Evolutionary conservation across 1,140 invertebrate species (phyloP).

Genomic region (Heliconius congener): DNA sequence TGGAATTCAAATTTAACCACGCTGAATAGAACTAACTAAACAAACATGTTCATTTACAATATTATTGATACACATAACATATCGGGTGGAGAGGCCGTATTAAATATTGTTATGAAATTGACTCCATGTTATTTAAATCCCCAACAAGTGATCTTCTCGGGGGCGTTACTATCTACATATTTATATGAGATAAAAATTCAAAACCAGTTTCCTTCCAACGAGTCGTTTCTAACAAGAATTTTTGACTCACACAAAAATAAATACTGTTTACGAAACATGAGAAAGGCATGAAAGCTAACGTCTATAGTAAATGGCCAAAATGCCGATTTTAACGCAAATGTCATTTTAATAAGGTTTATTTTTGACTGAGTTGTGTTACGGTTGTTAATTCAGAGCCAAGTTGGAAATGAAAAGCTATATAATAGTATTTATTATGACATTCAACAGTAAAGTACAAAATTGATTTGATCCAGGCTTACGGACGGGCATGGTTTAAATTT

Average conservation of each 20-base stretch:
- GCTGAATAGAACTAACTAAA: too few relatives aligned
- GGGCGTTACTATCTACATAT: constrained; percentile 75
- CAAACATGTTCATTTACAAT: background rate
- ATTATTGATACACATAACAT: background rate
- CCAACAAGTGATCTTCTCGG: constrained; percentile 59
- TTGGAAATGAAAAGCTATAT: constrained; percentile 67
- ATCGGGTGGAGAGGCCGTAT: background rate
- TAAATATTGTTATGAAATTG: constrained; percentile 4
- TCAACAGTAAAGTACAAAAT: constrained; percentile 77
- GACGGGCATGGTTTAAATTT: constrained; percentile 62
- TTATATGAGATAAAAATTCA: constrained; percentile 71
- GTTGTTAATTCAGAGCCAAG: constrained; percentile 58
- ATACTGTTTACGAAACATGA: constrained; percentile 78
- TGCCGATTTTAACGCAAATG: constrained; percentile 56
- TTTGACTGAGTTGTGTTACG: constrained; percentile 48
- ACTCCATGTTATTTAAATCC: constrained; percentile 24
- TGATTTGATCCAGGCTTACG: constrained; percentile 69
- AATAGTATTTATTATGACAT: constrained; percentile 78
- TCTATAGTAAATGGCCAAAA: constrained; percentile 53
- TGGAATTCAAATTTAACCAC: too few relatives aligned
- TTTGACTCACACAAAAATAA: constrained; percentile 78
- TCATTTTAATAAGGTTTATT: constrained; percentile 58
- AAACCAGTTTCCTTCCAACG: constrained; percentile 69
- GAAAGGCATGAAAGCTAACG: constrained; percentile 75
- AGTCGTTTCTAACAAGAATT: constrained; percentile 78